Base-by-base conservation (phyloP, 2,888 invertebrate species). In the Tuberolachnus salignus region DNA sequence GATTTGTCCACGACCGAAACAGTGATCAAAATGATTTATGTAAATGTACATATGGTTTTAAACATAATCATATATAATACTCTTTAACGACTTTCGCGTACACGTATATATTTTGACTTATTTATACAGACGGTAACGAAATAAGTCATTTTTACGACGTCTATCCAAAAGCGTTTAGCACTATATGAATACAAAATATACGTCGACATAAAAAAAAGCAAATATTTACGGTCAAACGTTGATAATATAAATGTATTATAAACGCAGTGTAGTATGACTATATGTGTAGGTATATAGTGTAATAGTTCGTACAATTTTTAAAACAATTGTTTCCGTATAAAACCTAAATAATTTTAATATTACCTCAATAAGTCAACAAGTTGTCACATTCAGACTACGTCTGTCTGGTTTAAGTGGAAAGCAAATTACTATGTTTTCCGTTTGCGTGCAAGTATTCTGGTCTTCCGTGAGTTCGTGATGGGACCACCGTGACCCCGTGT, bases 361-460 rank as follows among this genome's bases (percentile, higher is more conserved):
- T 55, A 21, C 42, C 21, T 42, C 55, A 70, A 70, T 44, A 55
- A 70, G 55, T 46, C 57, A 59, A 71, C 46, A 46, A 71, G n/a
- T 46, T 26, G 26, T 71, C 59, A 59, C n/a, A 70, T 57, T 44
- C 55, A 57, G 44, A 44, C 44, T 46, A 14, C 23, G 46, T 59
- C 23, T 46, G 46, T 59, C 23, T 46, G 26, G 46, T 11, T 57
- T 26, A 59, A 59, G 46, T 71, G 59, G 26, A 23, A 71, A 70
- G 46, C 46, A 71, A 71, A 71, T 71, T 59, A 71, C 71, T 59
- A 59, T 59, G 49, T 46, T 71, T 71, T 59, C 71, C 46, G 23
- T 13, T 49, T 46, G 71, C 71, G 71, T 71, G 71, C 71, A 26
- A 71, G 59, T 44, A 42, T 71, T 57, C n/a, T 53, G 21, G 21